Base-by-base conservation (phyloP, 2,113 vertebrate genomes). In the Tylochromis polylepis region DNA sequence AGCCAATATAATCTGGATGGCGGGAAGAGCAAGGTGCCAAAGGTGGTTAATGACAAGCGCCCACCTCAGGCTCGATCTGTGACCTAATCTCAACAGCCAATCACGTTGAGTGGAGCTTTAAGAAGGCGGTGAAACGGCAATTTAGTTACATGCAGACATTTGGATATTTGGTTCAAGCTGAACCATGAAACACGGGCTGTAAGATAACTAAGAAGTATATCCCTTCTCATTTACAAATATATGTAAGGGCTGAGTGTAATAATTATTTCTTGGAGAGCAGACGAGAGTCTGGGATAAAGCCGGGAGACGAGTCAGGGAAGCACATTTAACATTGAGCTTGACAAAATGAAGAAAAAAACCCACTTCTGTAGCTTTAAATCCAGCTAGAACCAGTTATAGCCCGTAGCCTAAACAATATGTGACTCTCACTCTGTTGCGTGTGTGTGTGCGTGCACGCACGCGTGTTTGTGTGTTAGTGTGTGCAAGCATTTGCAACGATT, bases 361-460 rank as follows among this genome's bases (percentile, higher is more conserved):
- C 3, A 85, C 65, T 20, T 81, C 89, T 94, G 92, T 92, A 78
- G 92, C 92, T 95, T 95, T 92, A 93, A 94, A 95, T 95, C 95
- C 95, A 93, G 95, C 90, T 91, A 55, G 91, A 95, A 96, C 94
- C 94, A 95, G 95, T 91, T 89, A 90, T 93, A 95, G 94, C 95
- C 95, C 87, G 90, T 94, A 93, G 93, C 96, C 93, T 94, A 94
- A 96, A 95, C 95, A 95, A 93, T 94, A 91, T 95, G 92, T 87
- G 86, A 90, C 82, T 95, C 85, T 93, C 49, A 24, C 65, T 91
- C 49, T 49, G 87, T 80, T 83, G 83, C 9, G 5, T 6, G 18
- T 20, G 67, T 82, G 43, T 15, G 84, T 34, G 70, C 6, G 67
- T 78, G 85, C 79, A 70, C 27, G 11, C 60, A 11, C 36, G 1